Conservation (phyloP, 2,113 vertebrate genomes). For the Atrichornis clamosus region DNA sequence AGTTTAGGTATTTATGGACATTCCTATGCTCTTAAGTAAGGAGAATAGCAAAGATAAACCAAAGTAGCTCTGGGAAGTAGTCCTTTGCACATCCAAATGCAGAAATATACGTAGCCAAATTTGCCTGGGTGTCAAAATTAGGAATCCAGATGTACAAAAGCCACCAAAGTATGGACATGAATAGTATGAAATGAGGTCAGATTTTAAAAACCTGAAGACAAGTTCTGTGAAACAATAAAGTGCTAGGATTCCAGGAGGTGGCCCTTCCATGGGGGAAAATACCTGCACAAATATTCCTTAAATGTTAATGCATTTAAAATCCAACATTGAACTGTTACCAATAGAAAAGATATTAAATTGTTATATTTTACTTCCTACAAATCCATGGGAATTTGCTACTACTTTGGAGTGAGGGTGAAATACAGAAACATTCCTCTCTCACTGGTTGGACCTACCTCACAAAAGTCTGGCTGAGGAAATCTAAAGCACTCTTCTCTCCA, state of each 20-base stretch:
- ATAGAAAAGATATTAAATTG: not conserved
- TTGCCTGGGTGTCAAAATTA: not conserved
- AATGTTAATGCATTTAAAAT: not conserved
- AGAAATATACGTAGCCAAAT: not conserved
- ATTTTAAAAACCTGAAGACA: not conserved
- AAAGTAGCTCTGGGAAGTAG: not conserved
- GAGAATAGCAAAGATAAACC: not conserved
- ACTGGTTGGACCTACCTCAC: not conserved
- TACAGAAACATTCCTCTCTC: not conserved
- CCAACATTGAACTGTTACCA: not conserved
- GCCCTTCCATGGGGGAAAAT: not conserved
- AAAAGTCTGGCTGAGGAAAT: not conserved
- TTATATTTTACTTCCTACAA: not conserved
- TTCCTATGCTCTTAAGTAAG: not conserved
- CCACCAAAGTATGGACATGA: not conserved
- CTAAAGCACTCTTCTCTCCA: not conserved
- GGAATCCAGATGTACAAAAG: not conserved
- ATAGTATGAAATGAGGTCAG: not conserved
- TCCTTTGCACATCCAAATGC: not conserved
- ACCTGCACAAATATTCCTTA: not conserved
- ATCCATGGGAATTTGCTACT: not conserved
- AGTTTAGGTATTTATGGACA: not conserved
- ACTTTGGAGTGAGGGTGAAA: not conserved
- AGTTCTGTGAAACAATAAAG: not conserved
- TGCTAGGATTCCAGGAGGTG: not conserved